Evolutionary conservation across 2,797 vertebrate genomes (phyloP), one percentile per base, ranked within the genome.

Genomic region (Sitta carolinensis): DNA sequence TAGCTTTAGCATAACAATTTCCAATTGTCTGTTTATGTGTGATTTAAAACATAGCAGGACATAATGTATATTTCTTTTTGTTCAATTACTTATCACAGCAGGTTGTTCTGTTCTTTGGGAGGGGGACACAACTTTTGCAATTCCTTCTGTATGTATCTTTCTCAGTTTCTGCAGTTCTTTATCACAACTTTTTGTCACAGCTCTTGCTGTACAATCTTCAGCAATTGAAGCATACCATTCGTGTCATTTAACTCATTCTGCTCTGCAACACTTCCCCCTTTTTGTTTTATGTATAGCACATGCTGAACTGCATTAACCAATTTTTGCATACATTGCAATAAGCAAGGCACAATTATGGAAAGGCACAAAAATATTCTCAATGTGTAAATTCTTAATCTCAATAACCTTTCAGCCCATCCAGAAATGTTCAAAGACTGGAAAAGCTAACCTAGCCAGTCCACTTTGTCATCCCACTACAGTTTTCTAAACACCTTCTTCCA

Each of bases 361-460:
- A 14, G 23, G 16, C 50, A 32, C 7, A 69, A 32, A 42, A 42
- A 42, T 52, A 42, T 32, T 52, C 29, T 32, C 36, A 69, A 2
- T 40, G 18, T 2, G 1, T 6, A 42, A 42, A 32, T 32, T 69
- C 5, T 40, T 52, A 69, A 23, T 32, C 0, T 0, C 12, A 26
- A 52, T 32, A 42, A 15, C 22, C 16, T 19, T 17, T 32, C 29
- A 32, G 12, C 3, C 16, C 9, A 54, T 42, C 29, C 22, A 30
- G 12, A 52, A 42, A 32, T 15, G 29, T 42, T 52, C 22, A 69
- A 42, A n/a, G 15, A 23, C 36, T 32, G 36, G 21, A 42, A 52
- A 9, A 19, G 16, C 67, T 54, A 29, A 54, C 22, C 50, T 32
- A 54, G 22, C 21, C 3, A 2, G 16, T 26, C 29, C 0, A 0